Conservation (phyloP, 1,140 invertebrate species). For the Ostrea edulis region DNA sequence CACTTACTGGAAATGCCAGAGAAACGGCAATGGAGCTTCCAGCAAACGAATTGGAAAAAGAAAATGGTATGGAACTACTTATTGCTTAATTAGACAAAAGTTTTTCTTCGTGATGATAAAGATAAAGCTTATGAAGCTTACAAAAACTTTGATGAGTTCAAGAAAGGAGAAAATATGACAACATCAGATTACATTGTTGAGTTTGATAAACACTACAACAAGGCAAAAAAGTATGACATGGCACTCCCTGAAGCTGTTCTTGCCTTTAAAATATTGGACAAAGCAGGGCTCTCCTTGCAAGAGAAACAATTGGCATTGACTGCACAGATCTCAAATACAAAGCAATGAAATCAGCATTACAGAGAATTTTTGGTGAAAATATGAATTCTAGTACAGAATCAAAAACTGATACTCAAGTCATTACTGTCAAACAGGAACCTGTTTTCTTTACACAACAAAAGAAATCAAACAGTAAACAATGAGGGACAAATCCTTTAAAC, state of each 20-base stretch:
- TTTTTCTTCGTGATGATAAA: too few relatives aligned
- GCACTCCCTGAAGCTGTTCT: slow-evolving; percentile 51
- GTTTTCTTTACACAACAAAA: slow-evolving; percentile 40
- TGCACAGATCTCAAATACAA: slow-evolving; percentile 34
- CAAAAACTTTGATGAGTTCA: slow-evolving; percentile 53
- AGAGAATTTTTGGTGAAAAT: slow-evolving; percentile 47
- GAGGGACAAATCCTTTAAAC: slow-evolving; percentile 49
- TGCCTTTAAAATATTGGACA: slow-evolving; percentile 57
- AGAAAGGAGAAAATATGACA: slow-evolving; percentile 41
- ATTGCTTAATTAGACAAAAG: too few relatives aligned
- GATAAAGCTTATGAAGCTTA: too few relatives aligned
- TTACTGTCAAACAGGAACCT: slow-evolving; percentile 40
- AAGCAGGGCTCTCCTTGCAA: slow-evolving; percentile 41
- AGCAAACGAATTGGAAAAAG: too few relatives aligned
- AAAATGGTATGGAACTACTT: too few relatives aligned
- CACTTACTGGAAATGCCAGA: too few relatives aligned
- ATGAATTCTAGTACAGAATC: background rate
- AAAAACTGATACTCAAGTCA: slow-evolving; percentile 16
- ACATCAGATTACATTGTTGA: slow-evolving; percentile 58
- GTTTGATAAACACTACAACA: slow-evolving; percentile 50
- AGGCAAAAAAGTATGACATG: slow-evolving; percentile 53
- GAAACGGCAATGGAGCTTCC: too few relatives aligned
- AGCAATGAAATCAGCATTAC: slow-evolving; percentile 51
- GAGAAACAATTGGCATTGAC: slow-evolving; percentile 56
- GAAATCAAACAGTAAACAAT: background rate